Evolutionary conservation across 2,888 invertebrate species (phyloP).

Genomic region (Ophioninae sp.): DNA sequence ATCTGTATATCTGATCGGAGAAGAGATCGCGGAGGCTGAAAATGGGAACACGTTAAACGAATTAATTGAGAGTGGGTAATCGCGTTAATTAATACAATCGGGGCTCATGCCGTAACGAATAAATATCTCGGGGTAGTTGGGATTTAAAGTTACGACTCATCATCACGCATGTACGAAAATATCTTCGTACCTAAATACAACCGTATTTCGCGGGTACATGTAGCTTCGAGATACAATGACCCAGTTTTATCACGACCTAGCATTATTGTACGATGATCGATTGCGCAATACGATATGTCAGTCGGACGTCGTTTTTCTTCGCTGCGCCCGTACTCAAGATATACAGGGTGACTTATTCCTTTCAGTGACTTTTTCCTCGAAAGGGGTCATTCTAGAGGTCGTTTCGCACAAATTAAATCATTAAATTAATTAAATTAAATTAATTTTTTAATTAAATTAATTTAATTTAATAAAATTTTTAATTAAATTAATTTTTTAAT

Average conservation of each 20-base stretch:
- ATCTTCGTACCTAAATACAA: background rate
- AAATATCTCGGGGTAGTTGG: conserved; percentile 15
- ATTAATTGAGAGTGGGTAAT: conserved; percentile 68
- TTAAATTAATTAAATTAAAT: too few relatives aligned
- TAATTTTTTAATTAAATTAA: too few relatives aligned
- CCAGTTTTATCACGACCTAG: conserved; percentile 70
- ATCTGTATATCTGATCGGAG: conserved; percentile 33
- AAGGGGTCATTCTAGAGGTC: too few relatives aligned
- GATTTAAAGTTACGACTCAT: conserved; percentile 7
- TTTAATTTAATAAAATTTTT: too few relatives aligned
- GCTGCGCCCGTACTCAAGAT: background rate
- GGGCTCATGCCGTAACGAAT: conserved; percentile 20
- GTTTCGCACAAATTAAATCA: too few relatives aligned
- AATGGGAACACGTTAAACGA: conserved; percentile 64
- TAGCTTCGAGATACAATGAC: conserved; percentile 69
- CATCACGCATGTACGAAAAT: conserved; percentile 6
- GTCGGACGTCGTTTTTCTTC: conserved; percentile 48
- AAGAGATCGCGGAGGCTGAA: conserved; percentile 16
- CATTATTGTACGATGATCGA: conserved; percentile 69
- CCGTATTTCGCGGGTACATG: conserved; percentile 16
- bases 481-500: too few relatives aligned
- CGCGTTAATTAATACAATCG: conserved; percentile 66
- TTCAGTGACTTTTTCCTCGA: too few relatives aligned
- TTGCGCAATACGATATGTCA: conserved; percentile 67
- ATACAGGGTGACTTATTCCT: too few relatives aligned